Evolutionary conservation across 2,113 vertebrate species (phyloP).

Genomic region (Vanacampus margaritifer): DNA sequence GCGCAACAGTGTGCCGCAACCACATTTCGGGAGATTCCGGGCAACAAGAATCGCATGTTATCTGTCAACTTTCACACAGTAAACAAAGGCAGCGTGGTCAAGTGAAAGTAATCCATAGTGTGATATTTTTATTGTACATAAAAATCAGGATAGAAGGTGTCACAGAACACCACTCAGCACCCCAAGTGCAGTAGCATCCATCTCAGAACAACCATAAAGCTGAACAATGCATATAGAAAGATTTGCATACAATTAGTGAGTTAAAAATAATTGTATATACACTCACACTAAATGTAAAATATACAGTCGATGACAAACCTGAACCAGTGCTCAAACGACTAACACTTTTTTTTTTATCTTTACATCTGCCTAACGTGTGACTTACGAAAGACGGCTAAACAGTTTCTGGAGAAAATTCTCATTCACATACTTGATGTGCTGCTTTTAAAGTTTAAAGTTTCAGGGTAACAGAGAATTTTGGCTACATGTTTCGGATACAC

Average conservation of each 20-base stretch:
- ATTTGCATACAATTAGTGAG: constrained; percentile 12
- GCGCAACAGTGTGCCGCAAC: constrained; percentile 66
- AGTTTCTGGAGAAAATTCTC: constrained; percentile 5
- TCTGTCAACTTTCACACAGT: not conserved
- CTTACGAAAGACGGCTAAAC: not conserved
- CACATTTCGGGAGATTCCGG: constrained; percentile 11
- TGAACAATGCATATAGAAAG: constrained; percentile 13
- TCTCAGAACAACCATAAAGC: constrained; percentile 19
- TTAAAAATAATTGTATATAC: constrained; percentile 14
- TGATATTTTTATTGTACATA: constrained; percentile 50
- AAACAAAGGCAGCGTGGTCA: not conserved
- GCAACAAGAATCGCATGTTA: not conserved
- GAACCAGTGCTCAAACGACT: not conserved
- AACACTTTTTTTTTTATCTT: not conserved
- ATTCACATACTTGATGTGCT: not conserved
- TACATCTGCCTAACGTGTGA: not conserved
- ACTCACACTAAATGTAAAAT: constrained; percentile 15
- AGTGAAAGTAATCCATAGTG: constrained; percentile 9
- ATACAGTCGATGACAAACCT: constrained; percentile 15
- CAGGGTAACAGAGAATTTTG: constrained; percentile 1
- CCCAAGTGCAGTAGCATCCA: constrained; percentile 38
- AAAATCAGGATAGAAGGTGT: constrained; percentile 32
- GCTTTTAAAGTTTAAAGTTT: constrained; percentile 10
- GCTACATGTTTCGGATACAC: constrained; percentile 22
- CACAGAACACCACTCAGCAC: constrained; percentile 37